Evolutionary conservation across 2,888 invertebrate species (phyloP), one percentile per base, ranked within the genome.

Genomic region (Pandemis heparana): DNA sequence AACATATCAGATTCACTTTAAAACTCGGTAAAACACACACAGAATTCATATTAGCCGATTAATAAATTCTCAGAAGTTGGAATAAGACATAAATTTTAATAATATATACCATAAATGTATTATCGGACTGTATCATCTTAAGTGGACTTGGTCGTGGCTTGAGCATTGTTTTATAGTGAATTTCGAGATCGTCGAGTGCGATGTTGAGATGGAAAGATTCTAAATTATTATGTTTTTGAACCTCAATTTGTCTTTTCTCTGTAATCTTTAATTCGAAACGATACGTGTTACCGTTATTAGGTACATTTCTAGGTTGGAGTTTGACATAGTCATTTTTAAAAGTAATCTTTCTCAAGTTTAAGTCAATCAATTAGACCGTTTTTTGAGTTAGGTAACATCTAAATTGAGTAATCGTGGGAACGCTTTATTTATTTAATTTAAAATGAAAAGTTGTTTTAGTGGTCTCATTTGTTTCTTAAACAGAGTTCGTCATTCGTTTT

Each of bases 81-180:
- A 93, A 90, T 94, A 92, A 94, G 93, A 94, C 92, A 94, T 94
- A 94, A 93, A 94, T 94, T 93, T 91, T 88, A 88, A 89, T 92
- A 91, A 91, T 91, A 92, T 91, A 89, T 85, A 87, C 88, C 87
- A 89, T 89, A 90, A 88, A 81, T 77, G 82, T 83, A 85, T 82
- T 90, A 92, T 92, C 92, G 82, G 79, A 71, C 63, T 78, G 83
- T 83, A 81, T 83, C 80, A 93, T 93, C 92, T 92, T 82, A 89
- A 89, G 85, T 90, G 86, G 75, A 71, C 79, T 71, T 12, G 69
- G 77, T 78, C 76, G 76, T 80, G 79, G 75, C 76, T 75, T 77
- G 74, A 75, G 84, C 87, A 90, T 92, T 91, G 91, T 92, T 88
- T 86, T 82, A 85, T 82, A 82, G 77, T 77, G 77, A 68, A 75